Evolutionary conservation across 1,140 invertebrate genomes (phyloP).

Genomic region (Magallana ariakensis): DNA sequence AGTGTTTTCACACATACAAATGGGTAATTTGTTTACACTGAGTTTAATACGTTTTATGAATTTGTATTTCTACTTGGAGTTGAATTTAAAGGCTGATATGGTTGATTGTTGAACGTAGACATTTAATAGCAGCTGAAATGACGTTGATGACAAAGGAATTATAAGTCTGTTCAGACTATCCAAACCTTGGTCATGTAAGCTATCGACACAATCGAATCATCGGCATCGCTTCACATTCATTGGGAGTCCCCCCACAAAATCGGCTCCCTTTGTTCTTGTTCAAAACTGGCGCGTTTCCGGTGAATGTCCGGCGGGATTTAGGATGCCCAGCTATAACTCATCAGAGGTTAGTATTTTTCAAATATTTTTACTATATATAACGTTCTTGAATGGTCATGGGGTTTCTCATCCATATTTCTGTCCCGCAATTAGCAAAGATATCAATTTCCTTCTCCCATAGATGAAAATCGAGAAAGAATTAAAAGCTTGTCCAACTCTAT

Average conservation of each 20-base stretch:
- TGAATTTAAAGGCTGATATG: constrained; percentile 31
- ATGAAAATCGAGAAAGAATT: no score
- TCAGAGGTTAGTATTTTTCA: not conserved
- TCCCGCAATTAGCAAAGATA: no score
- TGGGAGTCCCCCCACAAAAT: no score
- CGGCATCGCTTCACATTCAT: not conserved
- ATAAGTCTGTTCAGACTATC: not conserved
- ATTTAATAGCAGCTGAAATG: constrained; percentile 38
- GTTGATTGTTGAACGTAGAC: constrained; percentile 3
- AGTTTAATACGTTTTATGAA: constrained; percentile 27
- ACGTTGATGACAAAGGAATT: constrained; percentile 19
- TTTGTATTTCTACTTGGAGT: not conserved
- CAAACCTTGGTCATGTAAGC: constrained; percentile 15
- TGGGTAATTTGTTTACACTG: constrained; percentile 16
- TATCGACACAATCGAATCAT: constrained; percentile 10
- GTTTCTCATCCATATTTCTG: no score
- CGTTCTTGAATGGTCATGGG: no score
- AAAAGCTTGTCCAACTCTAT: no score
- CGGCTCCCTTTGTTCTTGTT: no score
- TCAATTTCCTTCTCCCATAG: no score
- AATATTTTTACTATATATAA: no score
- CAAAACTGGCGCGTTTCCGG: not conserved
- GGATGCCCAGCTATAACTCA: not conserved
- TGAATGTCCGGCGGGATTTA: not conserved
- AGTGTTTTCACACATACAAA: constrained; percentile 31